phyloP scores from a whole-genome alignment of 2,113 vertebrate species.

The Hypomesus transpacificus region DNA sequence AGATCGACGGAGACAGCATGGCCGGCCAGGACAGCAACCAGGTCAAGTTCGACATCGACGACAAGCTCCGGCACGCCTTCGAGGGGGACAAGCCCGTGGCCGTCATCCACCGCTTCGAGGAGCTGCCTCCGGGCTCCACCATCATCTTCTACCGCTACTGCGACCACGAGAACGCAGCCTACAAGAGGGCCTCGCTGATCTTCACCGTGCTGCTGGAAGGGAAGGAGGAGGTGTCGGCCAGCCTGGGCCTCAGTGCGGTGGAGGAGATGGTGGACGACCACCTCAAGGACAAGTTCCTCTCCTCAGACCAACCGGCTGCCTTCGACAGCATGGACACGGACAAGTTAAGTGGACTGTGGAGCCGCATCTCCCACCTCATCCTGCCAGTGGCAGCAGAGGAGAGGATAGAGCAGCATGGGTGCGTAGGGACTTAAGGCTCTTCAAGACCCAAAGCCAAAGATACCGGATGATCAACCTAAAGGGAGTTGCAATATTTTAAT shows the following conservation, averaged over 20 bases:
- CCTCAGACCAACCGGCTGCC: constrained; percentile 35
- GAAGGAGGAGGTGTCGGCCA: constrained; percentile 64
- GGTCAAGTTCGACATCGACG: constrained; percentile 83
- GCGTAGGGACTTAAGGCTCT: constrained; percentile 20
- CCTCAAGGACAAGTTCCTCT: constrained; percentile 74
- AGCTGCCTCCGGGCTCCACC: constrained; percentile 84
- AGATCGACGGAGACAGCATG: constrained; percentile 69
- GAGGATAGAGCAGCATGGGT: constrained; percentile 51
- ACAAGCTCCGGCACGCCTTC: constrained; percentile 76
- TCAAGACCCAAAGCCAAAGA: background rate
- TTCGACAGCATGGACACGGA: constrained; percentile 73
- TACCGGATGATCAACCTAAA: background rate
- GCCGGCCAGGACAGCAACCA: constrained; percentile 71
- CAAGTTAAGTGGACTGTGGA: constrained; percentile 76
- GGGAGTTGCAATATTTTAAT: background rate
- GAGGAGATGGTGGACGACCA: constrained; percentile 89
- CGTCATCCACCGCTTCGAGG: constrained; percentile 83
- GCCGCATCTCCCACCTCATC: constrained; percentile 75
- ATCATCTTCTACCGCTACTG: constrained; percentile 98
- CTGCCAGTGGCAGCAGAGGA: constrained; percentile 65
- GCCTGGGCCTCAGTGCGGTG: constrained; percentile 61
- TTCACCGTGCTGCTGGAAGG: constrained; percentile 84
- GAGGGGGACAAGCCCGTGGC: constrained; percentile 73
- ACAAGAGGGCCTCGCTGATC: constrained; percentile 81
- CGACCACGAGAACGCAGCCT: constrained; percentile 89